These are phyloP conservation scores for Drosophila micromelanica DNA, from an alignment of 1,140 invertebrate genomes.

Conservation along the genomic window DNA sequence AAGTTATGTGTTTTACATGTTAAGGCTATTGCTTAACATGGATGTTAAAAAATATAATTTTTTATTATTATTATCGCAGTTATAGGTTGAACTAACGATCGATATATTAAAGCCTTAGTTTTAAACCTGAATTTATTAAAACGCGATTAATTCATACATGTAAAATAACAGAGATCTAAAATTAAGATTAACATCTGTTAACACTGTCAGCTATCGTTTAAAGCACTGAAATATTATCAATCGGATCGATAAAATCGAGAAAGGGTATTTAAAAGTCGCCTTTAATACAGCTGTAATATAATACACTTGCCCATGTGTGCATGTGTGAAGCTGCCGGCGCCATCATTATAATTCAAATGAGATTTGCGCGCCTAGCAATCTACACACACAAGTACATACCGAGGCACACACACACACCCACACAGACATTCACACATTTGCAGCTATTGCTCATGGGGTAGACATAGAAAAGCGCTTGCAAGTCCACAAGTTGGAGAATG, in stretches of 20 bases:
- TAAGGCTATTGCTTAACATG: too few species aligned
- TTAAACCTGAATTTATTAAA: too few species aligned
- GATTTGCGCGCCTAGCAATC: conserved; percentile 76
- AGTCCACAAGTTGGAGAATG: conserved; percentile 78
- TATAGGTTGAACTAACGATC: too few species aligned
- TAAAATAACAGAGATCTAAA: too few species aligned
- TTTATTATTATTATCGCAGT: too few species aligned
- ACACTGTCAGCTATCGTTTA: too few species aligned
- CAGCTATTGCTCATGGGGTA: not conserved
- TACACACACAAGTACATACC: conserved; percentile 19
- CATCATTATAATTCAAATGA: conserved; percentile 83
- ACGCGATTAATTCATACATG: too few species aligned
- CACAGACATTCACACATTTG: conserved; percentile 13
- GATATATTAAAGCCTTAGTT: too few species aligned
- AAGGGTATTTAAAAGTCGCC: conserved; percentile 1
- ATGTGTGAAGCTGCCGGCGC: conserved; percentile 60
- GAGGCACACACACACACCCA: conserved; percentile 5
- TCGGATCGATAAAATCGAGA: not conserved
- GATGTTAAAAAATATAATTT: too few species aligned
- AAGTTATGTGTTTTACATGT: too few species aligned
- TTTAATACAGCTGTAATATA: not conserved
- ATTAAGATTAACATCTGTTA: too few species aligned
- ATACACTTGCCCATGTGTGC: conserved; percentile 17
- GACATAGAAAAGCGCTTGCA: conserved; percentile 27
- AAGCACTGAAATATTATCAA: too few species aligned